Percentiles rank a stretch among this genome's conserved stretches.
phyloP scores from a whole-genome alignment of 1,140 invertebrate genomes.

The Pinna nobilis region DNA sequence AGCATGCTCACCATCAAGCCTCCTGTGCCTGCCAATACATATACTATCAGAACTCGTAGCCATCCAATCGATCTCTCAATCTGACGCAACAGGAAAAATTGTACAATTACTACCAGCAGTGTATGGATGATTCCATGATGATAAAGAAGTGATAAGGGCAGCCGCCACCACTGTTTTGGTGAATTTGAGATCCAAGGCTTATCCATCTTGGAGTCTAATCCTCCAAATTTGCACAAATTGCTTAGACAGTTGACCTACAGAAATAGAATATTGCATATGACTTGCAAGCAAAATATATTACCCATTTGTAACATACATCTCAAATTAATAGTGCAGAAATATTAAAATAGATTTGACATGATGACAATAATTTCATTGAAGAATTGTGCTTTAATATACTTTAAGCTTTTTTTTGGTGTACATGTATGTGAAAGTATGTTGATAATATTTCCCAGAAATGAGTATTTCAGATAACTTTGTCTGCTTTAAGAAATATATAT shows the following conservation, averaged over 20 bases:
- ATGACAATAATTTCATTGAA: too few relatives aligned
- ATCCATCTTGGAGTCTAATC: constrained; percentile 15
- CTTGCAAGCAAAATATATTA: too few relatives aligned
- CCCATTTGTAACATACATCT: too few relatives aligned
- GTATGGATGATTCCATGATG: constrained; percentile 64
- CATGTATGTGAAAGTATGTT: too few relatives aligned
- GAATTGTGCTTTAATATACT: too few relatives aligned
- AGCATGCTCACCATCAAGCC: constrained; percentile 58
- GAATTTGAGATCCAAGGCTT: constrained; percentile 54
- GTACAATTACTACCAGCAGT: constrained; percentile 34
- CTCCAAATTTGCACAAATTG: constrained; percentile 50
- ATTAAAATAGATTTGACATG: too few relatives aligned
- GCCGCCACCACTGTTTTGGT: constrained; percentile 61
- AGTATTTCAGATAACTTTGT: too few relatives aligned
- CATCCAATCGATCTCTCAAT: constrained; percentile 66
- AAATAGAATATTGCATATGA: constrained; percentile 3
- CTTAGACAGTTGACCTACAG: constrained; percentile 60
- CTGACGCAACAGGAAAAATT: constrained; percentile 44
- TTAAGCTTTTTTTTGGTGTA: too few relatives aligned
- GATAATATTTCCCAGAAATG: too few relatives aligned
- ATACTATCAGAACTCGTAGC: constrained; percentile 60
- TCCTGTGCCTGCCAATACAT: constrained; percentile 45
- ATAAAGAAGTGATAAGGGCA: constrained; percentile 55
- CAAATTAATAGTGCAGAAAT: too few relatives aligned
- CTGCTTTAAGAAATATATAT: too few relatives aligned